These are phyloP conservation scores for Puntigrus tetrazona DNA, from an alignment of 2,113 vertebrate species.

Conservation along the genomic window DNA sequence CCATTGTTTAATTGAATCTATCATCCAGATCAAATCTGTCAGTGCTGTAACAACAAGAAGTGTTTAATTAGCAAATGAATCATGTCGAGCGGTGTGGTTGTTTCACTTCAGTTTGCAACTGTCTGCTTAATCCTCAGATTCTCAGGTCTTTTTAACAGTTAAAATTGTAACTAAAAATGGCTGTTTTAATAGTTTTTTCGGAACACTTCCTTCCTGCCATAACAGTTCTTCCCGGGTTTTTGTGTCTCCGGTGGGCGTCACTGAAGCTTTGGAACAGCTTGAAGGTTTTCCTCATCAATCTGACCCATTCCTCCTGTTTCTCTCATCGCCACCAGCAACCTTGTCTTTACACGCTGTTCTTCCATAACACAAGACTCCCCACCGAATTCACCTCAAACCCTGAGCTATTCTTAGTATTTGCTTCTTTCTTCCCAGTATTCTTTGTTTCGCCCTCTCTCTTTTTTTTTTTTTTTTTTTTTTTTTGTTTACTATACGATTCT, in stretches of 20 bases:
- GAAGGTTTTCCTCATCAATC: constrained; percentile 10
- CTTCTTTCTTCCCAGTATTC: neutral
- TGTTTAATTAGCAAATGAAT: neutral
- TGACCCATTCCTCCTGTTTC: constrained; percentile 2
- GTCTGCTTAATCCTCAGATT: neutral
- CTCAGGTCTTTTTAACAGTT: neutral
- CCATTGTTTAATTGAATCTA: neutral
- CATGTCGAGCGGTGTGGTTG: neutral
- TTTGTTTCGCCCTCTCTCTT: neutral
- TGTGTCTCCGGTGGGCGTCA: constrained; percentile 31
- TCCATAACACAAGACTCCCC: neutral
- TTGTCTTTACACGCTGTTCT: neutral
- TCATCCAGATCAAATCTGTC: constrained; percentile 10
- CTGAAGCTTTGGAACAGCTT: constrained; percentile 3
- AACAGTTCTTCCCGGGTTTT: neutral
- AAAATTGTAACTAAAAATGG: neutral
- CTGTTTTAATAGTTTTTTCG: neutral
- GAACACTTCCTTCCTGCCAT: neutral
- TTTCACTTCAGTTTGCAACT: neutral
- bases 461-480: too few relatives aligned
- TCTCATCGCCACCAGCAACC: neutral
- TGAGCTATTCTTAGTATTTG: neutral
- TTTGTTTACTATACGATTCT: neutral
- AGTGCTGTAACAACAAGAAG: neutral
- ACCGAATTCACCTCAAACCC: neutral